phyloP scores from a whole-genome alignment of 2,113 vertebrate species.

The Leptocoma aspasia region DNA sequence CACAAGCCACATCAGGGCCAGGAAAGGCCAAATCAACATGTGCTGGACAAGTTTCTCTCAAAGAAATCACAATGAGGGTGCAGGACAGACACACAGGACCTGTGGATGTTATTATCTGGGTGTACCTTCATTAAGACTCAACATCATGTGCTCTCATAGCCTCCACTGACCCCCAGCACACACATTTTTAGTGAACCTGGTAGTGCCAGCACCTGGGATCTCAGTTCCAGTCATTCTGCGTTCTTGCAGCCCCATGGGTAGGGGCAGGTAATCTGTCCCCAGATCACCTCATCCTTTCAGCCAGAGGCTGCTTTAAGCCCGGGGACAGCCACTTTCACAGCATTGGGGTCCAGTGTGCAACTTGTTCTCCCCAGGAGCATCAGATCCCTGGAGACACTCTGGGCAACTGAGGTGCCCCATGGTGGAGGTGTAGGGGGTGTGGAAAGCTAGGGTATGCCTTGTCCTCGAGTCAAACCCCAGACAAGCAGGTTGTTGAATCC shows the following conservation, averaged over 20 bases:
- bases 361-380: neutral
- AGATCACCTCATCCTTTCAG: neutral
- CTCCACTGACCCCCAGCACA: neutral
- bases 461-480: neutral
- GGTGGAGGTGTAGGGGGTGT: accelerated
- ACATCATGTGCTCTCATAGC: neutral
- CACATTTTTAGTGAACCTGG: neutral
- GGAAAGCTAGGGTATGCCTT: neutral
- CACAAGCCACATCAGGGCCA: neutral
- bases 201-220: neutral
- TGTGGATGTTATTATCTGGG: neutral
- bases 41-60: neutral
- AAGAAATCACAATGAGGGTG: neutral
- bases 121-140: neutral
- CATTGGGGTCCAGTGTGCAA: neutral
- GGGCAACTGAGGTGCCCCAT: neutral
- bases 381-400: neutral
- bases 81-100: neutral
- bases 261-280: neutral
- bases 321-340: neutral
- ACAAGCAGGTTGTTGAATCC: neutral
- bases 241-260: neutral
- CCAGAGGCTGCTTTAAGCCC: neutral
- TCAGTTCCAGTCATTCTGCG: neutral
- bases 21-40: neutral